Percentiles rank a stretch among this genome's conserved stretches.
Conservation (phyloP, 2,888 invertebrate species). For the Bugula neritina region DNA sequence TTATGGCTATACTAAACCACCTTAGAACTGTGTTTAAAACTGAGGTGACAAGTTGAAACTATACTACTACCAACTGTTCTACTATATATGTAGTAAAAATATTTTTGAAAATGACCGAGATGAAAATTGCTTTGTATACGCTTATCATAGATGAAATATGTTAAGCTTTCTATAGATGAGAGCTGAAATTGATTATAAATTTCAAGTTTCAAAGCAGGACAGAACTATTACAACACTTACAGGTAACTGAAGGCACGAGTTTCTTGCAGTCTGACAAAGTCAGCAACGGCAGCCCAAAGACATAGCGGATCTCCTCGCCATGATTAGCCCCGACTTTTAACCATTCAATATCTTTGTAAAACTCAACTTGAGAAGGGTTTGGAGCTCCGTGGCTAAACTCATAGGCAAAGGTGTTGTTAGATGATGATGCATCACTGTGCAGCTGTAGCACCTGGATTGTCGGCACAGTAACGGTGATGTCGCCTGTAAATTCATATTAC, state of each 20-base stretch:
- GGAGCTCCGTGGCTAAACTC: not conserved
- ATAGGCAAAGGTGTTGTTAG: not conserved
- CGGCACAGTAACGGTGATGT: not conserved
- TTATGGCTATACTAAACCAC: too few species aligned
- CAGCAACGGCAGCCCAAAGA: not conserved
- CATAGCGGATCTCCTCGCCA: conserved; percentile 1
- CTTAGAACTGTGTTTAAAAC: too few species aligned
- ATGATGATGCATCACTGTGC: not conserved
- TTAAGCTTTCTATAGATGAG: too few species aligned
- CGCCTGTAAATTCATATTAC: too few species aligned
- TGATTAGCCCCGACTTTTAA: conserved; percentile 17
- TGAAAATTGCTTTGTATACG: not conserved
- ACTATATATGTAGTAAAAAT: too few species aligned
- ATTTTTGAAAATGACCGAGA: too few species aligned
- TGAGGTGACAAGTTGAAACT: too few species aligned
- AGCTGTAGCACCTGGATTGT: not conserved
- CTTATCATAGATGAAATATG: not conserved
- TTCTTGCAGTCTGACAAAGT: not conserved
- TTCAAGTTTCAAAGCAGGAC: too few species aligned
- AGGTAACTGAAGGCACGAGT: too few species aligned
- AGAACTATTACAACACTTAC: too few species aligned
- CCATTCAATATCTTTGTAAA: not conserved
- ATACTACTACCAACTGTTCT: too few species aligned
- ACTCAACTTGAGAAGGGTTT: not conserved
- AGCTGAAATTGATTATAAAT: too few species aligned